These are phyloP conservation scores for Ammodytes marinus DNA, from an alignment of 2,113 vertebrate species.

Conservation along the genomic window DNA sequence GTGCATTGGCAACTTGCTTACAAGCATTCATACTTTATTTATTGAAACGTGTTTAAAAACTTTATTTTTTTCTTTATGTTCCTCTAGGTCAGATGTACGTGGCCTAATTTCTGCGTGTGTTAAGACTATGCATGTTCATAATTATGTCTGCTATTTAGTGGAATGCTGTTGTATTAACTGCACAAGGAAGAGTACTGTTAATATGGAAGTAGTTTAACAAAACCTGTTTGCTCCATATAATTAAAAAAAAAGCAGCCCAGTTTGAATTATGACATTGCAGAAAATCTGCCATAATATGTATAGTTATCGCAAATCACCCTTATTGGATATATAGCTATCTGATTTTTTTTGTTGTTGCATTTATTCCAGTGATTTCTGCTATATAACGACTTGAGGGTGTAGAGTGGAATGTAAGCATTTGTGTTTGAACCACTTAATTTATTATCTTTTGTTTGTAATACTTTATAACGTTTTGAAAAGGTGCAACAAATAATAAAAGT, in stretches of 20 bases:
- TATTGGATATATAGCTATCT: conserved; percentile 36
- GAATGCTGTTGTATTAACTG: conserved; percentile 45
- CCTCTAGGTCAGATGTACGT: conserved; percentile 42
- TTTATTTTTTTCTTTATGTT: conserved; percentile 36
- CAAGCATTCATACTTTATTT: conserved; percentile 61
- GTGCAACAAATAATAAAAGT: conserved; percentile 74
- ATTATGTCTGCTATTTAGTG: conserved; percentile 58
- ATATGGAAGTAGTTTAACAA: conserved; percentile 36
- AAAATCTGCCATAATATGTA: conserved; percentile 45
- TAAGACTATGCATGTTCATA: conserved; percentile 69
- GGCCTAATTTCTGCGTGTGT: conserved; percentile 47
- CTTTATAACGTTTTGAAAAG: conserved; percentile 62
- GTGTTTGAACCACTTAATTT: conserved; percentile 78
- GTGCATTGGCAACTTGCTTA: conserved; percentile 10
- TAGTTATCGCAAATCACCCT: conserved; percentile 35
- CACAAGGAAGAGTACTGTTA: conserved; percentile 44
- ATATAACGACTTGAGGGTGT: conserved; percentile 42
- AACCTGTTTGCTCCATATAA: conserved; percentile 30
- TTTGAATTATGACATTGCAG: conserved; percentile 1
- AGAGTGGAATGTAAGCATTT: conserved; percentile 64
- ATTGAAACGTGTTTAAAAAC: conserved; percentile 29
- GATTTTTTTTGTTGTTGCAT: conserved; percentile 36
- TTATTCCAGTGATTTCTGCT: conserved; percentile 39
- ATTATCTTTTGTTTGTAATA: conserved; percentile 78
- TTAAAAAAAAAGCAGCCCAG: background rate